These are phyloP conservation scores for Drosophila cyrtoloma DNA, from an alignment of 2,888 invertebrate species.

Conservation along the genomic window DNA sequence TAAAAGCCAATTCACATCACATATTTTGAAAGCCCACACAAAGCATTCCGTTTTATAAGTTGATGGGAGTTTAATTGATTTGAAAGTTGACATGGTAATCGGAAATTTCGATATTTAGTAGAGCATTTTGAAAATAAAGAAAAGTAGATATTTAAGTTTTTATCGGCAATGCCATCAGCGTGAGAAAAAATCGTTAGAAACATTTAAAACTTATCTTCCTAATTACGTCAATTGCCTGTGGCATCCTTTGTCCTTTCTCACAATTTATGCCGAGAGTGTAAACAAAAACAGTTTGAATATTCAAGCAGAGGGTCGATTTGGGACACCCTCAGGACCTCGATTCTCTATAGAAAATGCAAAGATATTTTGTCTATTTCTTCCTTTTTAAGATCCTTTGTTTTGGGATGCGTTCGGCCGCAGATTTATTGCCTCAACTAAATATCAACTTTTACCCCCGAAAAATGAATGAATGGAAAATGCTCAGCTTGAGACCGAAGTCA, in stretches of 20 bases:
- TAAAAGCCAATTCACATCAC: background rate
- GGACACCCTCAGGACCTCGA: constrained; percentile 30
- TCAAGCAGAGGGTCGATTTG: constrained; percentile 30
- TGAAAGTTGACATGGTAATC: background rate
- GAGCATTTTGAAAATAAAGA: background rate
- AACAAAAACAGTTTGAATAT: constrained; percentile 58
- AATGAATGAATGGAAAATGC: constrained; percentile 1
- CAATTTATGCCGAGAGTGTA: constrained; percentile 59
- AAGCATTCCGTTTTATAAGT: constrained; percentile 8
- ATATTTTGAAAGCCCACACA: constrained; percentile 20
- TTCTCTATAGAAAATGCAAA: constrained; percentile 31
- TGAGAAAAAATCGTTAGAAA: constrained; percentile 49
- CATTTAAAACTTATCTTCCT: constrained; percentile 27
- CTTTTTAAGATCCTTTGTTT: constrained; percentile 52
- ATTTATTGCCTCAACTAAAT: constrained; percentile 71
- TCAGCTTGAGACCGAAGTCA: background rate
- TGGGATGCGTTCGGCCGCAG: constrained; percentile 67
- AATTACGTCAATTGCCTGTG: constrained; percentile 57
- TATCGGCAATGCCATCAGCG: constrained; percentile 23
- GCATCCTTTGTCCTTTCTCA: constrained; percentile 33
- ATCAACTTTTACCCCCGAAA: constrained; percentile 53
- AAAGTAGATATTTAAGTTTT: background rate
- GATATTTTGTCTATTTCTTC: constrained; percentile 58
- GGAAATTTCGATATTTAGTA: background rate
- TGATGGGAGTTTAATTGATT: constrained; percentile 54